phyloP scores from a whole-genome alignment of 1,140 invertebrate species.

The Stenopsyche tienmushanensis region DNA sequence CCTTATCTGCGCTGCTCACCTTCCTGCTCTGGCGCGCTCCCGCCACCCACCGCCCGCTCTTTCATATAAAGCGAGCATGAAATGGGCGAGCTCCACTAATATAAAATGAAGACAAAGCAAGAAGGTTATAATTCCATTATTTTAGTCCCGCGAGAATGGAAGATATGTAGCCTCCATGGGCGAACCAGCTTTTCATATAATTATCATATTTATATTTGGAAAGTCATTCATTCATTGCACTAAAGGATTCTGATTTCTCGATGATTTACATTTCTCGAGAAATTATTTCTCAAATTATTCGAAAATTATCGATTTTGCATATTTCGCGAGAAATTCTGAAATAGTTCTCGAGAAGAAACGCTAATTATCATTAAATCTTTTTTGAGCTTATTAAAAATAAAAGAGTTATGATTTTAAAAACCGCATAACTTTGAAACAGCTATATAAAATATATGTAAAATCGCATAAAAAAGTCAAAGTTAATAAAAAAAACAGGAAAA shows the following conservation, averaged over 20 bases:
- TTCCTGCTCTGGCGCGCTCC: neutral
- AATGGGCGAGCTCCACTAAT: conserved; percentile 39
- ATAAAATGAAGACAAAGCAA: conserved; percentile 43
- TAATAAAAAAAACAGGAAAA: too few relatives aligned
- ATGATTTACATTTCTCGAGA: too few relatives aligned
- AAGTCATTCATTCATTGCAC: neutral
- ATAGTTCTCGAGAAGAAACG: too few relatives aligned
- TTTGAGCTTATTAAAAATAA: too few relatives aligned
- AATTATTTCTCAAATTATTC: too few relatives aligned
- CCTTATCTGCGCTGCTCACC: conserved; percentile 26
- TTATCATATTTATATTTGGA: conserved; percentile 4
- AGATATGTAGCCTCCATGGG: conserved; percentile 36
- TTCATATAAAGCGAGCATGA: conserved; percentile 37
- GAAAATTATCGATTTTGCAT: too few relatives aligned
- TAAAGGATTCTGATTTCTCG: neutral
- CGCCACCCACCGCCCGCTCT: conserved; percentile 20
- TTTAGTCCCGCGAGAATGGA: conserved; percentile 41
- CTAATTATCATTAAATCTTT: too few relatives aligned
- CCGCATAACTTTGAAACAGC: too few relatives aligned
- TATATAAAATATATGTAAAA: too few relatives aligned
- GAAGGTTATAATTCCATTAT: conserved; percentile 43
- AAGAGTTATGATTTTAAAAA: too few relatives aligned
- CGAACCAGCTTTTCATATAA: neutral
- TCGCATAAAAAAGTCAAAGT: too few relatives aligned
- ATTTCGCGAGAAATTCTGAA: too few relatives aligned